Evolutionary conservation across 2,113 vertebrate genomes (phyloP).

Genomic region (Rousettus leschenaultii): DNA sequence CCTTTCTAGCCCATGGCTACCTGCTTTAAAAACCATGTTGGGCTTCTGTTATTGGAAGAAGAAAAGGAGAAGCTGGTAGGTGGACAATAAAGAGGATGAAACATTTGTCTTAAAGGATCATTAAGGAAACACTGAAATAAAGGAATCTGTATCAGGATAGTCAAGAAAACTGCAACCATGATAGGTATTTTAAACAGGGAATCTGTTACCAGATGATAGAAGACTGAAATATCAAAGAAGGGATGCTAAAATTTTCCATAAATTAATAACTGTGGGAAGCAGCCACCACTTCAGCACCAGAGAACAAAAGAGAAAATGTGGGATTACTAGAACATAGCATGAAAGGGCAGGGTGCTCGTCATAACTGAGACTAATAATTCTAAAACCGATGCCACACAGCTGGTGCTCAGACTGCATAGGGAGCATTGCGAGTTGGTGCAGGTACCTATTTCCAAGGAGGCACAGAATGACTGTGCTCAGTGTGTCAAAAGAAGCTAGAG

Average conservation of each 20-base stretch:
- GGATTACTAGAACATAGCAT: neutral
- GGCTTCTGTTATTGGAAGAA: neutral
- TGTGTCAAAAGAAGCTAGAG: neutral
- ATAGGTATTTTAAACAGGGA: neutral
- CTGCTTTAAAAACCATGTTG: neutral
- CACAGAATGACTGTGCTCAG: neutral
- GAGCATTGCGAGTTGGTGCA: too few species aligned
- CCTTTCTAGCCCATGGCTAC: neutral
- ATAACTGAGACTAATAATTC: too few species aligned
- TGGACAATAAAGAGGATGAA: neutral
- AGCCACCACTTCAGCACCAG: neutral
- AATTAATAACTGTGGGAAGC: neutral
- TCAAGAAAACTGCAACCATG: neutral
- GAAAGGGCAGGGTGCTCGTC: accelerated
- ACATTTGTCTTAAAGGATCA: neutral
- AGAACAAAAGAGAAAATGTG: neutral
- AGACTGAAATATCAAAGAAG: neutral
- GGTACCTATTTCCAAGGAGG: neutral
- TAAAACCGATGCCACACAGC: neutral
- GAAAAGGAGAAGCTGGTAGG: neutral
- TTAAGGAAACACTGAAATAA: neutral
- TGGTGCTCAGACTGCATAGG: neutral
- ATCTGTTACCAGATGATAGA: neutral
- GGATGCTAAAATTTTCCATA: neutral
- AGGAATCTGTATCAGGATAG: neutral